Conservation (phyloP, 2,888 invertebrate species). For the Lasioglossum morio region DNA sequence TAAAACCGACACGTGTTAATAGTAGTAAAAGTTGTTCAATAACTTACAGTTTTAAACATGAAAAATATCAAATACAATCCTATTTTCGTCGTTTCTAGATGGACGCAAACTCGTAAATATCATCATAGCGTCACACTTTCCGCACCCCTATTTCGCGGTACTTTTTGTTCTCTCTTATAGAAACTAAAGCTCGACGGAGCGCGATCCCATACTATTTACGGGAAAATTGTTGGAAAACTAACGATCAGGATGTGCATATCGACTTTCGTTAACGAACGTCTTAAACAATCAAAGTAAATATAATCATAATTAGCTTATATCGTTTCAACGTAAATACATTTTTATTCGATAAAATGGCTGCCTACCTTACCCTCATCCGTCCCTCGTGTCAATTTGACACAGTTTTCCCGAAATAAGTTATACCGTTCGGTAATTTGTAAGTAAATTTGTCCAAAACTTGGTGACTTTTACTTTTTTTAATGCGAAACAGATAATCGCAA, state of each 20-base stretch:
- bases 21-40: neutral
- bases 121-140: conserved; percentile 15
- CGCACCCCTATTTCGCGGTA: conserved; percentile 32
- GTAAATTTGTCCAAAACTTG: too few species aligned
- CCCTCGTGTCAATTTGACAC: too few species aligned
- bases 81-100: neutral
- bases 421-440: too few species aligned
- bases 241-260: neutral
- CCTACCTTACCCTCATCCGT: too few species aligned
- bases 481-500: too few species aligned
- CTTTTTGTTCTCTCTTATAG: conserved; percentile 26
- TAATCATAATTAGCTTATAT: neutral
- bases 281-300: neutral
- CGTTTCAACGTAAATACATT: too few species aligned
- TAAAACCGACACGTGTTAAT: neutral
- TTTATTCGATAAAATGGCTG: too few species aligned
- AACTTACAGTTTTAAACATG: neutral
- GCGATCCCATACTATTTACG: conserved; percentile 34
- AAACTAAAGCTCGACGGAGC: conserved; percentile 35
- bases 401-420: too few species aligned
- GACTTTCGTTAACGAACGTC: neutral
- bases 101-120: conserved; percentile 25
- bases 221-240: conserved; percentile 30
- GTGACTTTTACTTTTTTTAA: too few species aligned
- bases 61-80: neutral